Base-by-base conservation (phyloP, 2,888 invertebrate genomes). In the Steinernema carpocapsae region DNA sequence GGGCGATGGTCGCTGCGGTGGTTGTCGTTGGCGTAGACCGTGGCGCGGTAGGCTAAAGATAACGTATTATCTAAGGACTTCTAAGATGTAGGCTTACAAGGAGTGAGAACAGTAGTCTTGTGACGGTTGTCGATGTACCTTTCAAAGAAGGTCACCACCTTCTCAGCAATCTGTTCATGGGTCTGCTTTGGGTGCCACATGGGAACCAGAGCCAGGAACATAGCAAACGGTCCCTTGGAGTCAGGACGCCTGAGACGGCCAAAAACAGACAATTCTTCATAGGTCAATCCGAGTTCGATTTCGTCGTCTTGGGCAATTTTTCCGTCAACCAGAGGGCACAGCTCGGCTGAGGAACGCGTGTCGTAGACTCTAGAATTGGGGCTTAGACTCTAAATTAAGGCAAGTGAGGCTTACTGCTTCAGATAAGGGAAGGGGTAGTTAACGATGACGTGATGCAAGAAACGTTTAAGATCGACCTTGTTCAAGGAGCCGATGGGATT, bases 401-500 rank as follows among this genome's bases (percentile, higher is more conserved):
- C 14, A 6, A 37, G 10, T 7, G 14, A 24, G 17, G n/a, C 71
- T 32, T 45, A 75, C 77, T 70, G 71, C 59, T 76, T 42, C 43
- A 84, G 71, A 22, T 75, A 52, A 1, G 73, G 73, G 59, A 77
- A 83, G 74, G 85, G 78, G 32, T 76, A 56, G 42, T 79, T 78
- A 17, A 85, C 81, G 24, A 85, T 84, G 46, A 88, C 89, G 76
- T 89, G 89, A 42, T 84, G 78, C 70, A 91, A 85, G 82, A 91
- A 91, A 3, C 83, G 83, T 37, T 89, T 84, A 42, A 99, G 90
- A 90, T 99, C 99, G 1, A 92, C 92, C 89, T 99, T 99, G 3
- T 95, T 94, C 81, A 99, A 94, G 0, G 97, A 95, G 0, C 99
- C 99, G 75, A 99, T 99, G 0, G 97, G 97, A 89, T 97, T 99